Conservation (phyloP, 2,797 vertebrate genomes). For the Mallotus villosus region DNA sequence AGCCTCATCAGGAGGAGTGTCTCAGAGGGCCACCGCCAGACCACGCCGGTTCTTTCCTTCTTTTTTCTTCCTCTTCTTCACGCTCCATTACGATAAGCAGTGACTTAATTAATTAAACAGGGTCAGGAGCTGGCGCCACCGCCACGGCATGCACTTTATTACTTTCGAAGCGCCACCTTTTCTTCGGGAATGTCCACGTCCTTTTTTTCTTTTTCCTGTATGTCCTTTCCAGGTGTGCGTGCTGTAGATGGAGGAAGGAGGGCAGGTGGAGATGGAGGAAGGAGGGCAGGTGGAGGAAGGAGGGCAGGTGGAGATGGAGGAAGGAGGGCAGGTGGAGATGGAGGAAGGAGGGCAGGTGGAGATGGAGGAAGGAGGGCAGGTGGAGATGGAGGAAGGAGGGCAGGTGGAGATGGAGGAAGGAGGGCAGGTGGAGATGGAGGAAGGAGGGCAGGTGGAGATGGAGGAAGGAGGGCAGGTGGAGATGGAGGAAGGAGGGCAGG, state of each 20-base stretch:
- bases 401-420: no score
- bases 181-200: no score
- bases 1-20: constrained; percentile 60
- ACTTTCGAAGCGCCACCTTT: constrained; percentile 48
- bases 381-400: no score
- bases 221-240: constrained; percentile 10
- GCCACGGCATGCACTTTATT: constrained; percentile 26
- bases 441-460: no score
- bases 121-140: constrained; percentile 73
- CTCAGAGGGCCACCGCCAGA: constrained; percentile 60
- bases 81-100: constrained; percentile 63
- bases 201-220: constrained; percentile 14
- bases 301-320: no score
- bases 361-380: no score
- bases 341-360: no score
- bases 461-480: no score
- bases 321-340: no score
- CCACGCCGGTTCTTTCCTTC: constrained; percentile 31
- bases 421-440: no score
- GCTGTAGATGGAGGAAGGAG: neutral
- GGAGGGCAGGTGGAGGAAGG: no score
- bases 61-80: constrained; percentile 9
- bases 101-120: constrained; percentile 79
- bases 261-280: neutral
- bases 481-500: no score